These are phyloP conservation scores for Contarinia nasturtii DNA, from an alignment of 1,140 invertebrate genomes.

Conservation along the genomic window DNA sequence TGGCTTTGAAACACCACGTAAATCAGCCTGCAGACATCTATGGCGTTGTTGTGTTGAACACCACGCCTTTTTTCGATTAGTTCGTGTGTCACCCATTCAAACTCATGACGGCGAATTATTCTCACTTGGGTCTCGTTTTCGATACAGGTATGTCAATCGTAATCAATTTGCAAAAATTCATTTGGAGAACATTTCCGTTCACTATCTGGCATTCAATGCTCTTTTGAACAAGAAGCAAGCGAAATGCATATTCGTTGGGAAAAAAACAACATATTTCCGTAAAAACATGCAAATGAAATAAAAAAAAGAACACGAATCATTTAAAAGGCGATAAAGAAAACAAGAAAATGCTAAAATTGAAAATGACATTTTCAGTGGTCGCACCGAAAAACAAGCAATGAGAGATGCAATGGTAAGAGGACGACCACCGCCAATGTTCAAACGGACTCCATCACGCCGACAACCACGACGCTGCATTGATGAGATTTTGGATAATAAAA, in stretches of 20 bases:
- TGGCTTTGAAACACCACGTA: conserved; percentile 86
- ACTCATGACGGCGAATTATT: conserved; percentile 37
- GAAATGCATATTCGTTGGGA: no score
- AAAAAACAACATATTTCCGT: no score
- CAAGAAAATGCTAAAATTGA: no score
- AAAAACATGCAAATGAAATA: no score
- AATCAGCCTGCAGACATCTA: conserved; percentile 88
- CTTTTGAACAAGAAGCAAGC: no score
- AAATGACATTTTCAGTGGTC: conserved; percentile 28
- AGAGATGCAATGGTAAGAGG: conserved; percentile 35
- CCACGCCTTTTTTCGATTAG: conserved; percentile 91
- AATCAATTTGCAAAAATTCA: not conserved
- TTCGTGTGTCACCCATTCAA: conserved; percentile 49
- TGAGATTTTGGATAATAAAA: conserved; percentile 32
- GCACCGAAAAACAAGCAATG: conserved; percentile 42
- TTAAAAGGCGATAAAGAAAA: no score
- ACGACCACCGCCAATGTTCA: conserved; percentile 61
- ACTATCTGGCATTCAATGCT: not conserved
- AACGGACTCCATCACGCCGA: conserved; percentile 71
- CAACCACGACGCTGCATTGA: conserved; percentile 60
- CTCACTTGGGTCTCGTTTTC: conserved; percentile 47
- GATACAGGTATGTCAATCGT: conserved; percentile 35
- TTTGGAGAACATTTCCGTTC: not conserved
- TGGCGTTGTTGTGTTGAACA: conserved; percentile 98
- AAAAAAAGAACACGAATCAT: no score